Base-by-base conservation (phyloP, 2,113 vertebrate genomes). In the Genyomyrus donnyi region DNA sequence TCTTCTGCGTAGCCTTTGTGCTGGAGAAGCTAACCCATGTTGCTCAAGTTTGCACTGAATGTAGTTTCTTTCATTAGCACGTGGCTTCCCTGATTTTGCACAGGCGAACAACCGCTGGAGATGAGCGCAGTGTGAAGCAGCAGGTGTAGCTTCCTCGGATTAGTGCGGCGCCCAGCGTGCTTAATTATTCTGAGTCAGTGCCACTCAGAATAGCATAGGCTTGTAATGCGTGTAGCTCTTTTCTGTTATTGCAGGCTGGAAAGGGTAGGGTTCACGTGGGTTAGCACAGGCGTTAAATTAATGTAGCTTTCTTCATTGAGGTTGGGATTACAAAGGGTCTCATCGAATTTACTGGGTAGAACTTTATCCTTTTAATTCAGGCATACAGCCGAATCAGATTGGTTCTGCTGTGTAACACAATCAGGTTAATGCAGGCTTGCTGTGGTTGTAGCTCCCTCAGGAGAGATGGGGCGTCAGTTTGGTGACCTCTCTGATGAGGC, bases 21-120 rank as follows among this genome's bases (percentile, higher is more conserved):
- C 88, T n/a, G 45, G 19, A 46, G 45, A 85, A 85, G 91, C 90
- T 90, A 90, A 91, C 87, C 90, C 19, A 58, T 15, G 62, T 85
- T n/a, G 31, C 58, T 15, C 45, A 48, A 35, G 88, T 21, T 56
- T 35, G 45, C 46, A 53, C 5, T 52, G 49, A 49, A 27, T 87
- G 13, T 39, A 35, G 27, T 13, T 87, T 21, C 15, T 53, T 87
- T 35, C 27, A 53, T 4, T 56, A 21, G 83, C 45, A 85, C 46
- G 45, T 45, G 39, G 39, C 21, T 85, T 48, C 83, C 83, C 74
- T 80, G 74, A 80, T 80, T 80, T 80, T 80, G 74, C 74, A 80
- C 74, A 80, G 74, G 74, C 35, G 31, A 42, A 39, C 17, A 10
- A 53, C 48, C 31, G 49, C 49, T 35, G 48, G 48, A 42, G 87